Percentiles rank a stretch among this genome's conserved stretches.
phyloP scores from a whole-genome alignment of 2,113 vertebrate species.

The Sprattus sprattus region DNA sequence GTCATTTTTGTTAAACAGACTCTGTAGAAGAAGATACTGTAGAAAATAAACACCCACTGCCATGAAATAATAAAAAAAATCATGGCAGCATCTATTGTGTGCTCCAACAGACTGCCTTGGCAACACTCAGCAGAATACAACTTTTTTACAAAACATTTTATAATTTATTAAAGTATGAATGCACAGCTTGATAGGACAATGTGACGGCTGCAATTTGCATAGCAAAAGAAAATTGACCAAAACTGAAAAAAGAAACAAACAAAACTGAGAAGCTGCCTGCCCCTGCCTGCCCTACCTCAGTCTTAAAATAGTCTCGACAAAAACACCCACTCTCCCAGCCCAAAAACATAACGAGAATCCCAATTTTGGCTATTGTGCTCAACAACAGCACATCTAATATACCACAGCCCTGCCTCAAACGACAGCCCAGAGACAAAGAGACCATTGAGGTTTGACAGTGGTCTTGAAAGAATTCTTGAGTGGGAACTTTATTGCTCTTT shows the following conservation, averaged over 20 bases:
- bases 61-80: background rate
- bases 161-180: slow-evolving; percentile 43
- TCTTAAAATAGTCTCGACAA: background rate
- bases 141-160: slow-evolving; percentile 54
- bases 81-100: background rate
- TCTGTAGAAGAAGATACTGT: background rate
- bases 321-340: background rate
- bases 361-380: background rate
- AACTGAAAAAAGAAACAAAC: background rate
- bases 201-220: background rate
- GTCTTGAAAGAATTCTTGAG: slow-evolving; percentile 9
- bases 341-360: background rate
- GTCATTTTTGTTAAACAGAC: background rate
- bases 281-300: background rate
- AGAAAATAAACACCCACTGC: background rate
- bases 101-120: background rate
- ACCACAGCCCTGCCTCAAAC: background rate
- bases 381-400: background rate
- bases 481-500: slow-evolving; percentile 28
- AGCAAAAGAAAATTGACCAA: background rate
- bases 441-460: slow-evolving; percentile 24
- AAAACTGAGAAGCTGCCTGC: background rate
- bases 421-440: background rate
- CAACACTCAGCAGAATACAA: background rate
- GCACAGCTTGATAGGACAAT: slow-evolving; percentile 18